Percentiles rank a stretch among this genome's conserved stretches.
phyloP scores from a whole-genome alignment of 2,888 invertebrate genomes.

The Galerucella pusilla region DNA sequence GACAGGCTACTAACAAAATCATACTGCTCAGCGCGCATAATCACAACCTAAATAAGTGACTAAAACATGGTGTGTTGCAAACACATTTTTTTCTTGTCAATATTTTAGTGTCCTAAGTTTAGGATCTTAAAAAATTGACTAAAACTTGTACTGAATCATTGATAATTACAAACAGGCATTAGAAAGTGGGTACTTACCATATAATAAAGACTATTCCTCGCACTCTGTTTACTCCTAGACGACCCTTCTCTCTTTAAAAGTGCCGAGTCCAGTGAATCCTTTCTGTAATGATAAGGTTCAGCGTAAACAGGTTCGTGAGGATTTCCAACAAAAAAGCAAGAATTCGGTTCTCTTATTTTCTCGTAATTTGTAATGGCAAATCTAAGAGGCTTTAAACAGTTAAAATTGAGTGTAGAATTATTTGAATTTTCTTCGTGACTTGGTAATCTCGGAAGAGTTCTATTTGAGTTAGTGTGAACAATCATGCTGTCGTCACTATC shows the following conservation, averaged over 20 bases:
- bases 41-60: too few relatives aligned
- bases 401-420: slow-evolving; percentile 55
- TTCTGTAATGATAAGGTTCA: slow-evolving; percentile 67
- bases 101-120: too few relatives aligned
- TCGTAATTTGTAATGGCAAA: slow-evolving; percentile 60
- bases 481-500: slow-evolving; percentile 60
- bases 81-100: too few relatives aligned
- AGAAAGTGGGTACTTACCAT: slow-evolving; percentile 61
- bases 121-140: too few relatives aligned
- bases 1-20: too few relatives aligned
- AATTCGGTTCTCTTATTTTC: slow-evolving; percentile 57
- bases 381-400: slow-evolving; percentile 62
- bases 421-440: slow-evolving; percentile 36
- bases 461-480: slow-evolving; percentile 54
- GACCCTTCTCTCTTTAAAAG: slow-evolving; percentile 44
- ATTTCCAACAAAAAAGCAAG: slow-evolving; percentile 59
- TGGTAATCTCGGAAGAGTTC: slow-evolving; percentile 47
- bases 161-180: too few relatives aligned
- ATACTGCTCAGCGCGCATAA: too few relatives aligned
- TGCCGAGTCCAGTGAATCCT: slow-evolving; percentile 38
- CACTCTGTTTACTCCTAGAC: slow-evolving; percentile 47
- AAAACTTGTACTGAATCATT: too few relatives aligned
- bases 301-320: slow-evolving; percentile 73
- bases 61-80: too few relatives aligned
- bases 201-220: slow-evolving; percentile 64